These are phyloP conservation scores for Sinopyrophorus schimmeli DNA, from an alignment of 2,888 invertebrate species.

Conservation along the genomic window DNA sequence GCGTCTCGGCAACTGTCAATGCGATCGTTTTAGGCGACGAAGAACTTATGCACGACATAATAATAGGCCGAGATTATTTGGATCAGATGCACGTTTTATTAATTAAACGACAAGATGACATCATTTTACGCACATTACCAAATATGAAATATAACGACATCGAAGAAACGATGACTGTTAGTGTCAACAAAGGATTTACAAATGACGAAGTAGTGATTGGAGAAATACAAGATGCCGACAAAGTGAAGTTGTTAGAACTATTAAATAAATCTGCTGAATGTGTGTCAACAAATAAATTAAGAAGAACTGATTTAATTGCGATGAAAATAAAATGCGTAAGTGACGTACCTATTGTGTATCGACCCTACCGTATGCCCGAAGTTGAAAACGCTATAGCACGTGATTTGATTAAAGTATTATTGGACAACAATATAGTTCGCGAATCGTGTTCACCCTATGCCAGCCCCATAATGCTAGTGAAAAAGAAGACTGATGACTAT, in stretches of 20 bases:
- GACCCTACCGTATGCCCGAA: conserved; percentile 11
- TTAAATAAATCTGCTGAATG: conserved; percentile 4
- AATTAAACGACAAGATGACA: not conserved
- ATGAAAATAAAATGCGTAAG: conserved; percentile 10
- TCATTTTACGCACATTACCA: conserved; percentile 6
- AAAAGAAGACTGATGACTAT: conserved; percentile 34
- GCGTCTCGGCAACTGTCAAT: conserved; percentile 3
- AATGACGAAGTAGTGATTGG: not conserved
- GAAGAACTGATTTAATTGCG: conserved; percentile 4
- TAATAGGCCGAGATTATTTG: conserved; percentile 15
- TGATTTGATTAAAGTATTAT: conserved; percentile 28
- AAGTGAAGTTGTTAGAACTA: not conserved
- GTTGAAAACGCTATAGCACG: conserved; percentile 33
- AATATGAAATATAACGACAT: too few relatives aligned
- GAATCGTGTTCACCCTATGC: conserved; percentile 39
- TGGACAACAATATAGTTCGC: conserved; percentile 26
- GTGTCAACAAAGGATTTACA: not conserved
- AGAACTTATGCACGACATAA: conserved; percentile 1
- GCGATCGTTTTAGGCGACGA: conserved; percentile 4
- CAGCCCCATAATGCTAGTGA: conserved; percentile 29
- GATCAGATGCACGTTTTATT: conserved; percentile 5
- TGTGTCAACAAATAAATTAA: conserved; percentile 6
- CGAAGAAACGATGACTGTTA: not conserved
- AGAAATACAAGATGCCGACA: not conserved
- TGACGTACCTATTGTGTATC: conserved; percentile 7